These are phyloP conservation scores for Atrina japonica DNA, from an alignment of 2,888 invertebrate genomes.

Conservation along the genomic window DNA sequence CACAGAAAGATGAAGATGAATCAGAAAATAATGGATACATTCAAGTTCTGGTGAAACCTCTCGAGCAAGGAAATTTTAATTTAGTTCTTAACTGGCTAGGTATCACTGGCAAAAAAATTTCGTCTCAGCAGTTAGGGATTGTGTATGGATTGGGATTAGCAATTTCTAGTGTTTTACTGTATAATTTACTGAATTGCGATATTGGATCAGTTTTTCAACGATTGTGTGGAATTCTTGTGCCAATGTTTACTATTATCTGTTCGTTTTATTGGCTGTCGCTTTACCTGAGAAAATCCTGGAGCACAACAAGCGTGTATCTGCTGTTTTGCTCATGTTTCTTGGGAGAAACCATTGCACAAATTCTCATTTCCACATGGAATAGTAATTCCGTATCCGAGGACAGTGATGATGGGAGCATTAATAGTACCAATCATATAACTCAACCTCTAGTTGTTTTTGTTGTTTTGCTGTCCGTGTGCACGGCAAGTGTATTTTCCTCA, in stretches of 20 bases:
- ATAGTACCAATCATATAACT: constrained; percentile 50
- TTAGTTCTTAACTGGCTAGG: constrained; percentile 75
- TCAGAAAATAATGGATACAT: constrained; percentile 91
- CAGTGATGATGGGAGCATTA: constrained; percentile 5
- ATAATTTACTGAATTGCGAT: constrained; percentile 73
- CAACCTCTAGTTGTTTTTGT: constrained; percentile 73
- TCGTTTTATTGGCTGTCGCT: constrained; percentile 78
- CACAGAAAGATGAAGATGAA: constrained; percentile 73
- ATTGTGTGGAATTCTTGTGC: constrained; percentile 74
- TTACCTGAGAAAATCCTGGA: constrained; percentile 78
- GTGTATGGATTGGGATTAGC: constrained; percentile 69
- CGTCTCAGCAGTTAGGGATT: constrained; percentile 68
- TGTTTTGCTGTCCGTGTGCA: constrained; percentile 72
- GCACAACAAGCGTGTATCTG: constrained; percentile 78
- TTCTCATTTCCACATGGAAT: constrained; percentile 44
- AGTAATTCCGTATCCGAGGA: background rate
- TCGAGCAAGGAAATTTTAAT: constrained; percentile 74
- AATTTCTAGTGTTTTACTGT: constrained; percentile 62
- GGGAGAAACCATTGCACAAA: constrained; percentile 78
- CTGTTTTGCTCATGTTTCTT: constrained; percentile 78
- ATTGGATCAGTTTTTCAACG: constrained; percentile 74
- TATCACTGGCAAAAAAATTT: constrained; percentile 62
- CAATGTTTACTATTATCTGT: constrained; percentile 77
- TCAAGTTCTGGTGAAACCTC: constrained; percentile 75
- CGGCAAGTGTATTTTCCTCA: constrained; percentile 76